Percentiles rank a stretch among this genome's conserved stretches.
Conservation (phyloP, 2,888 invertebrate species). For the Perithous albicinctus region DNA sequence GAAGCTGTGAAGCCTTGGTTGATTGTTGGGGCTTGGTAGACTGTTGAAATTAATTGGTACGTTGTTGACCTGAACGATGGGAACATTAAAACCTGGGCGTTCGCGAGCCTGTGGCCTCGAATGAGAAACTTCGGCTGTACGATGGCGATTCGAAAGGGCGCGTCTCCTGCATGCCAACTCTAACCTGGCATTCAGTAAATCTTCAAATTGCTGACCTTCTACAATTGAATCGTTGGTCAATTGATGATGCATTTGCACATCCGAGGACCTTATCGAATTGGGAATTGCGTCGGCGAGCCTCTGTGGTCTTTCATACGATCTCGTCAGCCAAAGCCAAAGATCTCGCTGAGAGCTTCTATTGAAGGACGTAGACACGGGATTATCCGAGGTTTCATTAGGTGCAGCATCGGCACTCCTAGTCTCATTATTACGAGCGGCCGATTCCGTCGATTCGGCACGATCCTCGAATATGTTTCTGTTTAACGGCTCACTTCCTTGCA, state of each 20-base stretch:
- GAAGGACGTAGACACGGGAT: background rate
- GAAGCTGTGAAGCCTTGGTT: background rate
- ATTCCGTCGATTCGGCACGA: background rate
- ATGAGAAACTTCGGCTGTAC: background rate
- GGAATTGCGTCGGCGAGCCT: background rate
- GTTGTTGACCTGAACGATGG: constrained; percentile 88
- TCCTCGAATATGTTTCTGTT: background rate
- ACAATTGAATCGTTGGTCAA: no score
- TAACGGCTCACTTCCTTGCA: background rate
- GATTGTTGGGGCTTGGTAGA: constrained; percentile 45
- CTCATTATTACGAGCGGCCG: background rate
- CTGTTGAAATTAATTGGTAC: constrained; percentile 84
- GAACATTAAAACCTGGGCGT: constrained; percentile 82
- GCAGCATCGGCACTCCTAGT: no score
- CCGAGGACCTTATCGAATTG: background rate
- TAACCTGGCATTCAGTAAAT: background rate
- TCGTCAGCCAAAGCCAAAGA: background rate
- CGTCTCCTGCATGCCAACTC: background rate
- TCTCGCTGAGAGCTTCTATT: background rate
- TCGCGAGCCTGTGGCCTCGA: background rate
- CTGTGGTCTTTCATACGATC: background rate
- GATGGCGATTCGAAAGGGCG: background rate
- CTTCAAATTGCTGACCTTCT: no score
- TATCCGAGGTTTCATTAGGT: background rate
- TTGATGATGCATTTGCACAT: no score